Base-by-base conservation (phyloP, 2,888 invertebrate genomes). In the Tenthredo scrophulariae region DNA sequence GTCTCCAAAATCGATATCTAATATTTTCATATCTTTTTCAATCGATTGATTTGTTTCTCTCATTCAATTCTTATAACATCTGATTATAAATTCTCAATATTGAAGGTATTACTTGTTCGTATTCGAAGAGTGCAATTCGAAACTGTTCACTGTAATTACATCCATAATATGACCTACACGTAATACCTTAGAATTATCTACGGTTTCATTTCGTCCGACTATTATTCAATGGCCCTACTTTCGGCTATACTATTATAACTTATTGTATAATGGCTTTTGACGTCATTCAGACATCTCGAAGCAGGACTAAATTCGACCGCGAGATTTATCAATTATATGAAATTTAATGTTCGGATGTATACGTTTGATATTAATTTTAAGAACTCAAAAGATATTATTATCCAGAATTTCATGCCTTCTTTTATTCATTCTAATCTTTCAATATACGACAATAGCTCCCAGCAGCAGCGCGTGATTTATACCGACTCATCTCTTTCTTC, bases 181-280 rank as follows among this genome's bases (percentile, higher is more conserved):
- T 72, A 37, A 33, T 72, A 15, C 40, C 33, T 43, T 75, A 77
- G 54, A 50, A 77, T 50, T 54, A 10, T 46, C 18, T 77, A 50
- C 33, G 77, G 77, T 50, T 26, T 54, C 29, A 50, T 54, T 46
- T 33, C 54, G 15, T 50, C 50, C 29, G 77, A 77, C 77, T 75
- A 77, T 77, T 77, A 77, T 46, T 54, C 40, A 77, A 50, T 77
- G n/a, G 54, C 77, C 40, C 54, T 77, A 77, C 77, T 67, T 74
- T 74, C 22, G 72, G 26, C 22, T 43, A 22, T 43, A 40, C 5
- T 74, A 74, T 43, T 74, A 74, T 74, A 40, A 43, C 9, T 74
- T 74, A 74, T 74, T 74, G 72, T 43, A 67, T 67, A 67, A 67
- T 67, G 67, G 67, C 33, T 67, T 67, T 62, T 67, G 67, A 67